These are phyloP conservation scores for Ginglymostoma cirratum DNA, from an alignment of 2,113 vertebrate species.

Conservation along the genomic window DNA sequence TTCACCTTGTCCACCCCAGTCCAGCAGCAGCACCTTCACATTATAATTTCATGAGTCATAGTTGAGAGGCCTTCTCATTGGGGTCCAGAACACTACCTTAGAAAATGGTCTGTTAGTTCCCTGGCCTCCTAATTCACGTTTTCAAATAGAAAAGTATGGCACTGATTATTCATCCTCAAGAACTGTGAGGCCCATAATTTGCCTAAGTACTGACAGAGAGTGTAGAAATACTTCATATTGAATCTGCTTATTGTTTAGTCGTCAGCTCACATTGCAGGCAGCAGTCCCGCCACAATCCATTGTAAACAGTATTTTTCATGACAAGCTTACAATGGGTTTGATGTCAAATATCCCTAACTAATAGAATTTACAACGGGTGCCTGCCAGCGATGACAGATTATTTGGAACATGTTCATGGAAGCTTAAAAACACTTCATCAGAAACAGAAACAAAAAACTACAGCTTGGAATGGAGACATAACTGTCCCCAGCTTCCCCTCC, in stretches of 20 bases:
- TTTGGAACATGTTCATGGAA: neutral
- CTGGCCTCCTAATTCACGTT: too few species aligned
- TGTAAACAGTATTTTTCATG: slow-evolving; percentile 22
- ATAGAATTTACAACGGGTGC: slow-evolving; percentile 9
- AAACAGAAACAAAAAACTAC: neutral
- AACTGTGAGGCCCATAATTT: slow-evolving; percentile 4
- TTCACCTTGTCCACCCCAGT: too few species aligned
- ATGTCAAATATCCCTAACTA: slow-evolving; percentile 27
- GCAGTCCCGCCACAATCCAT: neutral
- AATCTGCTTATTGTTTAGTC: neutral
- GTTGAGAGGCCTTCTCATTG: neutral
- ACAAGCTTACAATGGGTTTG: slow-evolving; percentile 25
- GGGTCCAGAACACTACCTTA: neutral
- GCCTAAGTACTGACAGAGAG: neutral
- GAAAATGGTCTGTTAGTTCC: neutral
- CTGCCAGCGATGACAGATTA: neutral
- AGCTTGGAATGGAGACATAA: neutral
- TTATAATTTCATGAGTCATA: neutral
- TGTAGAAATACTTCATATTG: neutral
- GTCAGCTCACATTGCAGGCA: neutral
- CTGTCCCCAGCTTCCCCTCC: neutral
- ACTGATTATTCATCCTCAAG: neutral
- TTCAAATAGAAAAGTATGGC: neutral
- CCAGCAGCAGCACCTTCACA: too few species aligned
- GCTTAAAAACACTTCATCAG: neutral